Conservation (phyloP, 1,140 invertebrate species). For the Pogonomyrmex californicus region DNA sequence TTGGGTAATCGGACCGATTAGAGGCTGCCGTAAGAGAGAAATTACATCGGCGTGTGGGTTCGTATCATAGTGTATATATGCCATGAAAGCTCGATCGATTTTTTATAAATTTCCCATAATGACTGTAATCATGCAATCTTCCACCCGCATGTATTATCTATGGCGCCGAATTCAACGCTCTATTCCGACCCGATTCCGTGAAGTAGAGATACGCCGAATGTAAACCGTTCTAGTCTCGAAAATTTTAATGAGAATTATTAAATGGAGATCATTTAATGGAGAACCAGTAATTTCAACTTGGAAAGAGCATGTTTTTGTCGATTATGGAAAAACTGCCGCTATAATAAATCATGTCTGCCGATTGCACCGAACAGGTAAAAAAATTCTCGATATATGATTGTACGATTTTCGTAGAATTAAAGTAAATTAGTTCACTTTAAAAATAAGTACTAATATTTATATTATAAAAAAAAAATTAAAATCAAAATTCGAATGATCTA, state of each 20-base stretch:
- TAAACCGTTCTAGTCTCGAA: slow-evolving; percentile 26
- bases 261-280: slow-evolving; percentile 5
- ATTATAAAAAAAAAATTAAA: not conserved
- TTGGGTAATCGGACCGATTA: slow-evolving; percentile 69
- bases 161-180: slow-evolving; percentile 26
- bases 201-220: slow-evolving; percentile 28
- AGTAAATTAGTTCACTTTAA: not conserved
- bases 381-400: not conserved
- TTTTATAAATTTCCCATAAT: slow-evolving; percentile 76
- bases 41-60: slow-evolving; percentile 42
- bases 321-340: slow-evolving; percentile 50
- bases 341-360: slow-evolving; percentile 32
- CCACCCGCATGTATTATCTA: slow-evolving; percentile 72
- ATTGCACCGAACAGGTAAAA: slow-evolving; percentile 18
- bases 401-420: not conserved
- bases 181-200: slow-evolving; percentile 48
- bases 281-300: slow-evolving; percentile 59
- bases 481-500: not conserved
- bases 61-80: slow-evolving; percentile 32
- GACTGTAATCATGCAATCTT: slow-evolving; percentile 73
- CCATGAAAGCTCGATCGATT: slow-evolving; percentile 44
- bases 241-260: slow-evolving; percentile 53
- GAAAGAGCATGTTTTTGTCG: slow-evolving; percentile 24
- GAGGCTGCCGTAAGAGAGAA: slow-evolving; percentile 24
- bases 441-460: not conserved